Percentiles rank a stretch among this genome's conserved stretches.
Conservation (phyloP, 2,888 invertebrate genomes). For the Ceriagrion tenellum region DNA sequence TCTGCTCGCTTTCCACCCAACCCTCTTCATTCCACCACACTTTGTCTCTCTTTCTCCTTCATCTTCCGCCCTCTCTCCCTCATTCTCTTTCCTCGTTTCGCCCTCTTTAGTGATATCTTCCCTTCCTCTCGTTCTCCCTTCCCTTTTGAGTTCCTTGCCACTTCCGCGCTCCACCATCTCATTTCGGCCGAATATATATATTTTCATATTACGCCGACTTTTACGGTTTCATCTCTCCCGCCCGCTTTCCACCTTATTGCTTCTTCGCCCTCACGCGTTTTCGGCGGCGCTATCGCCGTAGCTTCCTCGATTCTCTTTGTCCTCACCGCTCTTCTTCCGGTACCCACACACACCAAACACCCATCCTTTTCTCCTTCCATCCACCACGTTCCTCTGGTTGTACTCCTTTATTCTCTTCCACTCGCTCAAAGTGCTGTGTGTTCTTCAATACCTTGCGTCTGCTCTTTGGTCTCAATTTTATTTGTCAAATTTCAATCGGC, state of each 20-base stretch:
- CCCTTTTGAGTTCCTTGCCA: neutral
- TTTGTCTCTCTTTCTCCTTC: neutral
- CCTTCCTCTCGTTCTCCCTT: neutral
- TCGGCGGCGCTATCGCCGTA: neutral
- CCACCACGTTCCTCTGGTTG: neutral
- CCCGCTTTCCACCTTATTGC: neutral
- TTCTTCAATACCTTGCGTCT: too few relatives aligned
- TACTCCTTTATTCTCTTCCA: neutral
- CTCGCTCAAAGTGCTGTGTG: neutral
- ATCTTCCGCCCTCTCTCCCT: neutral
- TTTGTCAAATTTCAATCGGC: too few relatives aligned
- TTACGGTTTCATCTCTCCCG: neutral
- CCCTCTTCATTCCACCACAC: neutral
- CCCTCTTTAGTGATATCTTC: neutral
- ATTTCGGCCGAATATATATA: neutral
- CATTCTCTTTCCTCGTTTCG: neutral
- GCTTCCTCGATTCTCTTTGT: neutral
- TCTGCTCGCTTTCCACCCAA: neutral
- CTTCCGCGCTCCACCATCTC: neutral
- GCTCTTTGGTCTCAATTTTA: too few relatives aligned
- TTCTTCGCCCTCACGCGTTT: neutral
- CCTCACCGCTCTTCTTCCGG: neutral
- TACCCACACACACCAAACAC: neutral
- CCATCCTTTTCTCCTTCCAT: neutral
- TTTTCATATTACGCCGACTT: constrained; percentile 15